Base-by-base conservation (phyloP, 2,888 invertebrate species). In the Lordiphosa andalusiaca region DNA sequence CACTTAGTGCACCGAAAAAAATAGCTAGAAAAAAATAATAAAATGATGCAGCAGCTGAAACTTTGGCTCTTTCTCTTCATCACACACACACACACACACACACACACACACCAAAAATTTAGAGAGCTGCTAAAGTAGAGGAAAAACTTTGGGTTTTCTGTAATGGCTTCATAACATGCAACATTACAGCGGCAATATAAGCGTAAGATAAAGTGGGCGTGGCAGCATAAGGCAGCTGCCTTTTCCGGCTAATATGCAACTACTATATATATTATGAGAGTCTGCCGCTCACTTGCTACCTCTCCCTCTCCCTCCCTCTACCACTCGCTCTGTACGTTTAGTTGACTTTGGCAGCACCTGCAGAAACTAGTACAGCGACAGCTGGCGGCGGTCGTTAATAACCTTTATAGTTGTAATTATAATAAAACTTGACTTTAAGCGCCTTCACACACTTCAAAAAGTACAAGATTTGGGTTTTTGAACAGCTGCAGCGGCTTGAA, bases 351-450 rank as follows among this genome's bases (percentile, higher is more conserved):
- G 57, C 63, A 57, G 62, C 77, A 76, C 77, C 76, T 76, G 81
- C 55, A 55, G 75, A 71, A 67, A 57, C 49, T 40, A 12, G 44
- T 16, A 13, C 41, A 23, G 25, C 35, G 40, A 33, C 49, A 55
- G 23, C 46, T 16, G 41, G 46, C 30, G 30, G 54, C 68, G 61
- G 58, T 66, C 78, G 72, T 81, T 81, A 81, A 81, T 84, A 81
- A 78, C 74, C 78, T 81, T 78, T 84, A 84, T 81, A 84, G 76
- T 84, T 82, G 76, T 81, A 81, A 81, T 81, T 81, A 81, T 84
- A 84, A 81, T 81, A 81, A 81, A 81, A 75, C 76, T 81, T 81
- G 82, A 84, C 81, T 73, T 71, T 67, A 69, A 71, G 63, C 69
- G 52, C 46, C 50, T 46, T 44, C 36, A n/a, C 40, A 23, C 23